phyloP scores from a whole-genome alignment of 2,888 invertebrate species.

The Odontomyia ornata region DNA sequence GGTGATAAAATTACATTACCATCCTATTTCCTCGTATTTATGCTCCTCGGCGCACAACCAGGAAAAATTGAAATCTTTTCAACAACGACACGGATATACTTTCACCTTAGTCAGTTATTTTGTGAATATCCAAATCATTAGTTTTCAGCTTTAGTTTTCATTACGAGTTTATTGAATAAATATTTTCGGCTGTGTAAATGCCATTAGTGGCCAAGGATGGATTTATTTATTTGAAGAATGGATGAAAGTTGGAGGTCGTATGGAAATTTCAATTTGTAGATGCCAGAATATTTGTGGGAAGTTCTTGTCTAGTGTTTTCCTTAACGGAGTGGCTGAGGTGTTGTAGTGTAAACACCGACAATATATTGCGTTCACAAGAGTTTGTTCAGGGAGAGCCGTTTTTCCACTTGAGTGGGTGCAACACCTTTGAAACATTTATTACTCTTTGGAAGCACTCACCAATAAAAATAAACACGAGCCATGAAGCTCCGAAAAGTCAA shows the following conservation, averaged over 20 bases:
- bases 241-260: not conserved
- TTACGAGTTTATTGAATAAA: not conserved
- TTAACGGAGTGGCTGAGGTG: too few species aligned
- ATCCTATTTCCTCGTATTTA: not conserved
- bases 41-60: not conserved
- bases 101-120: not conserved
- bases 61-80: not conserved
- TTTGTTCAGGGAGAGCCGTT: too few species aligned
- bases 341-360: too few species aligned
- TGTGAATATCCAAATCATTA: not conserved
- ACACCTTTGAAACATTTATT: too few species aligned
- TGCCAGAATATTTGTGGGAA: not conserved
- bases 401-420: too few species aligned
- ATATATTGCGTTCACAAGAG: too few species aligned
- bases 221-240: not conserved
- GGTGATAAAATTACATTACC: constrained; percentile 7
- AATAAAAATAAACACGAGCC: too few species aligned
- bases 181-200: not conserved
- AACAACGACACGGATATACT: not conserved
- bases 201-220: not conserved
- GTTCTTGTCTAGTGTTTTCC: too few species aligned
- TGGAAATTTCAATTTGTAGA: not conserved
- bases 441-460: too few species aligned
- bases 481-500: too few species aligned
- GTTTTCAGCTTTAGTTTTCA: not conserved